Percentiles rank a stretch among this genome's conserved stretches.
These are phyloP conservation scores for Archips crataeganus DNA, from an alignment of 2,888 invertebrate genomes.

Conservation along the genomic window DNA sequence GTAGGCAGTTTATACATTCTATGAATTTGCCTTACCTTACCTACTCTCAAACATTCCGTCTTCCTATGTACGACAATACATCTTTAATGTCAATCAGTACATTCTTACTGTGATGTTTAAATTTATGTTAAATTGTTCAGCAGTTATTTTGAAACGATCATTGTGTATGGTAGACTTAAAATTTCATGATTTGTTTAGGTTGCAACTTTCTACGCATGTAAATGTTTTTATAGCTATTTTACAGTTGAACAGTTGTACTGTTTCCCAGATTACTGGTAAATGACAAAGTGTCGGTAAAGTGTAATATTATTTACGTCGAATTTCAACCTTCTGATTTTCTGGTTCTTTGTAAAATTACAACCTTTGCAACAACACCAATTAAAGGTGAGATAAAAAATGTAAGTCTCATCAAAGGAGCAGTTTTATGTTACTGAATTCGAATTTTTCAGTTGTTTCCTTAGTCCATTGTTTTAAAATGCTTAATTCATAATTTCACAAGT, in stretches of 20 bases:
- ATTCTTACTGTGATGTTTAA: conserved; percentile 6
- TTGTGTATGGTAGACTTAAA: not conserved
- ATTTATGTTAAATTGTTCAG: conserved; percentile 6
- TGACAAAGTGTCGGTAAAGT: not conserved
- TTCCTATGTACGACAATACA: conserved; percentile 3
- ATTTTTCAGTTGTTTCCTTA: too few species aligned
- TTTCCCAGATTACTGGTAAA: not conserved
- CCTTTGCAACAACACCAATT: too few species aligned
- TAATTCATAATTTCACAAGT: too few species aligned
- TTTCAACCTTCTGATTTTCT: not conserved
- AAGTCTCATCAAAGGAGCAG: too few species aligned
- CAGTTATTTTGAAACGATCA: conserved; percentile 3
- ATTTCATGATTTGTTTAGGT: conserved; percentile 3
- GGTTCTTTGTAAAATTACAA: too few species aligned
- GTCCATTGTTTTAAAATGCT: too few species aligned
- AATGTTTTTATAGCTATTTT: not conserved
- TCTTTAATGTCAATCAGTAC: conserved; percentile 14
- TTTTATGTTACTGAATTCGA: too few species aligned
- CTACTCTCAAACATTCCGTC: not conserved
- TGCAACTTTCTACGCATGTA: not conserved
- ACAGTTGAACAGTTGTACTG: not conserved
- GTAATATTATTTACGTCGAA: not conserved
- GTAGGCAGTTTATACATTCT: conserved; percentile 3
- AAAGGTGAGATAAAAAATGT: too few species aligned
- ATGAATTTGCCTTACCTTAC: conserved; percentile 7